Base-by-base conservation (phyloP, 2,888 invertebrate species). In the Rhimphoctona megacephalus region DNA sequence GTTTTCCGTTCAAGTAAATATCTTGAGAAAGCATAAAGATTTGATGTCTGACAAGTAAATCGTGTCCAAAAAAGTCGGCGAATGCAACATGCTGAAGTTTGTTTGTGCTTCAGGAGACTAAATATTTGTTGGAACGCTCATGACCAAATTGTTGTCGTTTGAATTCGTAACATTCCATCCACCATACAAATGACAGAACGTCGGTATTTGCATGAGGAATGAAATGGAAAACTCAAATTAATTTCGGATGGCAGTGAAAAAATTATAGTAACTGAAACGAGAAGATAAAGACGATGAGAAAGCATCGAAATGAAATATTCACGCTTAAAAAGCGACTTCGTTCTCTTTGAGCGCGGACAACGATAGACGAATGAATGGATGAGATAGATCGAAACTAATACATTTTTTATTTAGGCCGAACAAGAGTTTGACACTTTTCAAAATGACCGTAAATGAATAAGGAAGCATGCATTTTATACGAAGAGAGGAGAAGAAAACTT, bases 241-340 rank as follows among this genome's bases (percentile, higher is more conserved):
- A 64, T 39, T 39, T 64, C 25, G 46, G 33, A 39, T 52, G 5
- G 25, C 49, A n/a, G 17, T 25, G 36, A 19, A 8, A 66, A 46
- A 72, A 64, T 36, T 25, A 39, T 64, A 33, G 22, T 49, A 43
- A 17, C 39, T 33, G 22, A 77, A 66, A 43, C 19, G 61, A 33
- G 49, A 22, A 9, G 9, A 54, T 11, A 54, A 70, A 46, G 73
- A 22, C 22, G 22, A 52, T 19, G 39, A 33, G 49, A 33, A 66
- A 77, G 66, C 33, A 30, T 49, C 33, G 7, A 22, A 49, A 14
- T 66, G 64, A 66, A 77, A 77, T 77, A 77, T 77, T 77, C 77
- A 77, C 66, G 33, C 36, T 14, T 1, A 33, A 66, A 66, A 66
- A 46, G 49, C 17, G 17, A 30, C 61, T 61, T 14, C 30, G n/a